Base-by-base conservation (phyloP, 2,888 invertebrate genomes). In the Calliopum simillimum region DNA sequence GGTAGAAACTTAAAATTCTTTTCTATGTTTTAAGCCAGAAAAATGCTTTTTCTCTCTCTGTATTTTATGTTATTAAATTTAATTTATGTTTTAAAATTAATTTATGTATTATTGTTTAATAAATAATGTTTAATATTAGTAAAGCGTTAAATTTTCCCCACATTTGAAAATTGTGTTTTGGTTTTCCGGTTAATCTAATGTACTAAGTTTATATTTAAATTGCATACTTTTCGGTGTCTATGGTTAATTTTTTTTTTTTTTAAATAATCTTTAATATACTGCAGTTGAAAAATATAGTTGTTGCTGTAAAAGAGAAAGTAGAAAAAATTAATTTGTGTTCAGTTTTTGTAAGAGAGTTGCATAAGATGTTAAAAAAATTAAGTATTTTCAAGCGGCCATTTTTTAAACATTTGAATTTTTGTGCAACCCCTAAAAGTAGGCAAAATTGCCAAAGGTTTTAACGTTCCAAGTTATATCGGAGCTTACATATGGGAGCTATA, bases 61-160 rank as follows among this genome's bases (percentile, higher is more conserved):
- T 47, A 33, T 33, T 33, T 33, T 33, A 33, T 8, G 33, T 33
- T 5, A 33, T 33, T 33, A 33, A 33, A 33, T 33, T 33, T 33
- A 33, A 33, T 33, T 33, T 33, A 33, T 33, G 8, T 33, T 33
- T 33, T 33, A 33, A 8, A 8, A 33, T 33, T 33, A 33, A 2
- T 33, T 33, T 6, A 33, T 33, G 8, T 4, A 33, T 33, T 33
- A n/a, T n/a, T n/a, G n/a, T 33, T 33, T 33, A 4, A 33, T 33
- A 33, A 33, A 33, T 33, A 43, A 53, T 5, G 25, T 64, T 56
- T 47, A 33, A 56, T 56, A 19, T 51, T 51, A 66, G 25, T 56
- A 46, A 56, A 66, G 55, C 55, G 65, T 66, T 46, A 66, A 56
- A 56, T 16, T 56, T 56, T 25, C 47, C 66, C 56, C n/a, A 25